A percentile compares a stretch with the other conserved stretches of the same genome.
phyloP scores from a whole-genome alignment of 2,113 vertebrate genomes.

The Glaucidium brasilianum region DNA sequence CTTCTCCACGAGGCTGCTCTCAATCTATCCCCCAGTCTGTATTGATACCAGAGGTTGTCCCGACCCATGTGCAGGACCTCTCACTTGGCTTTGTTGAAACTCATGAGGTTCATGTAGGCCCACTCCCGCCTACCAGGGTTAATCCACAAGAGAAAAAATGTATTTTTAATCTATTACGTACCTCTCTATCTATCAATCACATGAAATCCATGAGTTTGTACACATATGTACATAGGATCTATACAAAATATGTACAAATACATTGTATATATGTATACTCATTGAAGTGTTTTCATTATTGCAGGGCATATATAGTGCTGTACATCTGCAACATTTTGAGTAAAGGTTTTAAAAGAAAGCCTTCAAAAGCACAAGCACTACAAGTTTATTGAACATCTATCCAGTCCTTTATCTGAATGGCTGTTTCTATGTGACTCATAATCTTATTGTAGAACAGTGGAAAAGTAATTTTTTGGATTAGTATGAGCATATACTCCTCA shows the following conservation, averaged over 20 bases:
- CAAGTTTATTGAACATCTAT: not conserved
- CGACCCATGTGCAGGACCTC: fast-evolving
- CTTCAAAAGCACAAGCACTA: not conserved
- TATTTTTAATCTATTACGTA: not conserved
- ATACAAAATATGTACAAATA: not conserved
- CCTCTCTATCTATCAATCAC: not conserved
- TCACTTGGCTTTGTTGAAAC: not conserved
- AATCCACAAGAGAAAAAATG: not conserved
- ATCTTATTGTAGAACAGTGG: not conserved
- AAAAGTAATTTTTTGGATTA: not conserved
- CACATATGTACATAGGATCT: not conserved
- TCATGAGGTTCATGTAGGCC: not conserved
- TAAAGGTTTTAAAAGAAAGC: not conserved
- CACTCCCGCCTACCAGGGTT: not conserved
- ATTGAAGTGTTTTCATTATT: not conserved
- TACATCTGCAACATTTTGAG: not conserved
- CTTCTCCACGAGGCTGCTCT: fast-evolving
- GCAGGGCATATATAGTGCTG: not conserved
- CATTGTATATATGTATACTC: not conserved
- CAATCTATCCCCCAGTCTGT: not conserved
- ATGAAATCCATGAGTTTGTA: not conserved
- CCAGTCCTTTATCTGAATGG: not conserved
- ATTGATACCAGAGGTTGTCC: not conserved
- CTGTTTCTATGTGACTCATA: not conserved
- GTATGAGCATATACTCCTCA: not conserved